A percentile compares a stretch with the other conserved stretches of the same genome.
These are phyloP conservation scores for Rhinogobius similis DNA, from an alignment of 2,113 vertebrate species.

Conservation along the genomic window DNA sequence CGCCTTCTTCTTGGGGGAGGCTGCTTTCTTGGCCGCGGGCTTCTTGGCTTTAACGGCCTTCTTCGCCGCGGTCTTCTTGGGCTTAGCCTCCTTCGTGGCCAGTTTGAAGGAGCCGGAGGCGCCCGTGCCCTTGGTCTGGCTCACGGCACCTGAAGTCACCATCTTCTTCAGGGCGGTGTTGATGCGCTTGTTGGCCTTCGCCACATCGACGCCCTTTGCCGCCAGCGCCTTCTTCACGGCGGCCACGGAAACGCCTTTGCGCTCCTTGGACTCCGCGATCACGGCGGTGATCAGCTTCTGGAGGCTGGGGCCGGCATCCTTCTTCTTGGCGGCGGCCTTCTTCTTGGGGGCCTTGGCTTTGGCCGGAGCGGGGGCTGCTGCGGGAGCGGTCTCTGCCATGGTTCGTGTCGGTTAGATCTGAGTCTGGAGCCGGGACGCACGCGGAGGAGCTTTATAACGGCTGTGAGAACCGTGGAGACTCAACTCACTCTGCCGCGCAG, in stretches of 20 bases:
- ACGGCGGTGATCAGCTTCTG: too few species aligned
- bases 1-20: background rate
- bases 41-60: background rate
- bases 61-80: conserved; percentile 3
- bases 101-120: conserved; percentile 46
- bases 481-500: background rate
- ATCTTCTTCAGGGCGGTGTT: too few species aligned
- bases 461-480: conserved; percentile 67
- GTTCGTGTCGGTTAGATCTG: background rate
- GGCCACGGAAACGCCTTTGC: too few species aligned
- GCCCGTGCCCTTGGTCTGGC: conserved; percentile 29
- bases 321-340: conserved; percentile 1
- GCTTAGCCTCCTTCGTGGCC: conserved; percentile 10
- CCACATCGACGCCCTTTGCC: too few species aligned
- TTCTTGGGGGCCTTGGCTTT: conserved; percentile 39
- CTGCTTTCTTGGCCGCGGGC: background rate
- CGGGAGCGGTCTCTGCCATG: conserved; percentile 30
- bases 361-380: conserved; percentile 8
- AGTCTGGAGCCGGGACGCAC: too few species aligned
- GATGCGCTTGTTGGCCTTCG: too few species aligned
- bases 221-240: too few species aligned
- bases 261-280: too few species aligned
- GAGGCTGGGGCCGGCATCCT: conserved; percentile 5
- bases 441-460: conserved; percentile 4
- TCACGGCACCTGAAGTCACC: too few species aligned